Conservation (phyloP, 2,113 vertebrate genomes). For the Hylia prasina region DNA sequence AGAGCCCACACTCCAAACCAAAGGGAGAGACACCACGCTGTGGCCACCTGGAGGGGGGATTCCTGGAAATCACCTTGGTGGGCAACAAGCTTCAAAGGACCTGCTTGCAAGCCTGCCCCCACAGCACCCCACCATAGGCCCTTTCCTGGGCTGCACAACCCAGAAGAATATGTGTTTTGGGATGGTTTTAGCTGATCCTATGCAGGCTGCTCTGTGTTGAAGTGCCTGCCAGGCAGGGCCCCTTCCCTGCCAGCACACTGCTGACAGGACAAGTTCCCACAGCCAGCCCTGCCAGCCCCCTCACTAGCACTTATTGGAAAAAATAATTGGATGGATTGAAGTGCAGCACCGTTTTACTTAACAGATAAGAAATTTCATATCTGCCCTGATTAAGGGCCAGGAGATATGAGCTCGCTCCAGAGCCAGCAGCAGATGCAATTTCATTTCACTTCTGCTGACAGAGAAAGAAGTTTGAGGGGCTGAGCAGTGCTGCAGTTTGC, state of each 20-base stretch:
- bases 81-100: background rate
- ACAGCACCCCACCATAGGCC: background rate
- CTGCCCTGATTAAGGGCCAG: constrained; percentile 32
- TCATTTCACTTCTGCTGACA: constrained; percentile 47
- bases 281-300: background rate
- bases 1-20: background rate
- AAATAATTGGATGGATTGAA: constrained; percentile 65
- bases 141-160: fast-evolving
- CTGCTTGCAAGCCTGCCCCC: background rate
- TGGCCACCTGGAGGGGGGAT: fast-evolving
- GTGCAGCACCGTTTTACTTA: constrained; percentile 34
- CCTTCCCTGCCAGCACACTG: background rate
- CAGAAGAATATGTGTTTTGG: background rate
- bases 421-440: constrained; percentile 33
- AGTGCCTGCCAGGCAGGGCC: background rate
- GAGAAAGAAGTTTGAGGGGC: background rate
- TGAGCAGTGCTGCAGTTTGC: background rate
- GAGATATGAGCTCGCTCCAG: constrained; percentile 13
- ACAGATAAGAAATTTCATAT: constrained; percentile 63
- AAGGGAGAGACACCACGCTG: background rate
- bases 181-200: background rate
- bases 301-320: constrained; percentile 30
- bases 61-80: background rate
- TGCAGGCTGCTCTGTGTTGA: background rate
- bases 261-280: background rate